phyloP scores from a whole-genome alignment of 2,113 vertebrate species.

The Ondatra zibethicus region DNA sequence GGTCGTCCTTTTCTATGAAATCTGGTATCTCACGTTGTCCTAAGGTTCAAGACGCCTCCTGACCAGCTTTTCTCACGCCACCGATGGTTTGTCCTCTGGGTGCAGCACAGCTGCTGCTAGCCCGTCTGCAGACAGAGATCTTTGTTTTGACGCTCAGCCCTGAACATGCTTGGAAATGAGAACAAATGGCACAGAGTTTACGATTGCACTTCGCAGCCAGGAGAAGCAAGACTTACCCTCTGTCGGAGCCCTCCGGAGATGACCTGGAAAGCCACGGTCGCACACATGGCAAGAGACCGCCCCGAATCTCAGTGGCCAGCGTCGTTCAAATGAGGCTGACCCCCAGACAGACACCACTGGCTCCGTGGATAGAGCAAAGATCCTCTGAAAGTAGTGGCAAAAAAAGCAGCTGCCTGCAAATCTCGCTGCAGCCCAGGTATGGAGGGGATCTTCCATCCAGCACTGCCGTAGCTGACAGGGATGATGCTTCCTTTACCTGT shows the following conservation, averaged over 20 bases:
- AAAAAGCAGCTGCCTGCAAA: slow-evolving; percentile 93
- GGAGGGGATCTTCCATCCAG: slow-evolving; percentile 79
- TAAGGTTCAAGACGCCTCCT: slow-evolving; percentile 75
- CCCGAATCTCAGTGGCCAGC: slow-evolving; percentile 85
- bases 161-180: slow-evolving; percentile 90
- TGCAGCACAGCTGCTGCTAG: slow-evolving; percentile 89
- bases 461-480: slow-evolving; percentile 55
- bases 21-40: slow-evolving; percentile 75
- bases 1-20: slow-evolving; percentile 77
- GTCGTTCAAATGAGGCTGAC: slow-evolving; percentile 91
- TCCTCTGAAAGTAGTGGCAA: slow-evolving; percentile 83
- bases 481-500: slow-evolving; percentile 66
- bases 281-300: slow-evolving; percentile 82
- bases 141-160: slow-evolving; percentile 86
- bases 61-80: slow-evolving; percentile 71
- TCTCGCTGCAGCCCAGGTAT: slow-evolving; percentile 91
- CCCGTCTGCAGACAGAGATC: slow-evolving; percentile 77
- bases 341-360: slow-evolving; percentile 83
- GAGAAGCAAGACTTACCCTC: slow-evolving; percentile 95
- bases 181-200: slow-evolving; percentile 94
- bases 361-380: slow-evolving; percentile 84
- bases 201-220: slow-evolving; percentile 95
- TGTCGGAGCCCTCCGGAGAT: slow-evolving; percentile 91
- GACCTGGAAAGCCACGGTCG: slow-evolving; percentile 85
- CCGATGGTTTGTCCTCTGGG: slow-evolving; percentile 76